Percentiles rank a stretch among this genome's conserved stretches.
Evolutionary conservation across 2,888 invertebrate species (phyloP).

Genomic region (Dugesia japonica): DNA sequence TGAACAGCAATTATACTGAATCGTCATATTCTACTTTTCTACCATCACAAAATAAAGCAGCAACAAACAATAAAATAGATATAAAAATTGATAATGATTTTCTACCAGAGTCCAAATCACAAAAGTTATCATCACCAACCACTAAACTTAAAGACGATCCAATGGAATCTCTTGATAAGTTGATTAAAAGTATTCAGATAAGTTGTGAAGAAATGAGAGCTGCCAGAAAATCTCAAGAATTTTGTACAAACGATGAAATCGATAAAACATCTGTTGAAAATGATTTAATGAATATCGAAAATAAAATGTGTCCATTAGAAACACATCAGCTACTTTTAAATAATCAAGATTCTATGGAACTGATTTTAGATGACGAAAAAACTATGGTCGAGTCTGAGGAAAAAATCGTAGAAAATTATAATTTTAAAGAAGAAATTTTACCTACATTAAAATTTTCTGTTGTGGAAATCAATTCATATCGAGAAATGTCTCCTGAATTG

Average conservation of each 20-base stretch:
- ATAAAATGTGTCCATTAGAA: background rate
- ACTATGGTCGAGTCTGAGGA: no score
- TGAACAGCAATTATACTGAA: background rate
- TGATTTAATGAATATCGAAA: background rate
- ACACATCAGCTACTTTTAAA: no score
- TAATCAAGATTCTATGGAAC: no score
- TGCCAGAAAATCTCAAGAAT: background rate
- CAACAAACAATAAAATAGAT: background rate
- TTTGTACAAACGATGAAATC: background rate
- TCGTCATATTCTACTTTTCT: background rate
- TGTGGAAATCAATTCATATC: background rate
- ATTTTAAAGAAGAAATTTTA: background rate
- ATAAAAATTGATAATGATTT: background rate
- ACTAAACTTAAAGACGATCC: background rate
- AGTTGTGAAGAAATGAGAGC: conserved; percentile 6
- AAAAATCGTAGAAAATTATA: background rate
- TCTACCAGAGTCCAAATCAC: background rate
- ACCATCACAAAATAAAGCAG: background rate
- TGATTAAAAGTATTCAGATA: conserved; percentile 8
- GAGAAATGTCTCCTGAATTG: background rate
- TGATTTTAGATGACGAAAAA: no score
- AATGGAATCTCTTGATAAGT: background rate
- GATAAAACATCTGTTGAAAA: background rate
- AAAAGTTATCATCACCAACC: background rate
- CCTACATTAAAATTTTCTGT: background rate